Conservation (phyloP, 2,888 invertebrate species). For the Lacanobia oleracea region DNA sequence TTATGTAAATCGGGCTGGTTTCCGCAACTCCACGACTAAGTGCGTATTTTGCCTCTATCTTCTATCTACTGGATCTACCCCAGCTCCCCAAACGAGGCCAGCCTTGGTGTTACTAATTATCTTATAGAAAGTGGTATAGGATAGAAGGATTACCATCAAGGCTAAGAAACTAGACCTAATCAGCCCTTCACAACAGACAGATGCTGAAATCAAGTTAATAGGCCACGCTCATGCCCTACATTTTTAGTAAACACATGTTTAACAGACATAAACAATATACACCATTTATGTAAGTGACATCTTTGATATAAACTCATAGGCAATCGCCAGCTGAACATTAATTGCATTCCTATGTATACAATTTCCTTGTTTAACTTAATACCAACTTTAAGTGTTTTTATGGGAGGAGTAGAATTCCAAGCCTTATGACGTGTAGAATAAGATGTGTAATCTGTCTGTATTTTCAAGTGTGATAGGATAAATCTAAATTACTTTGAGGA, state of each 20-base stretch:
- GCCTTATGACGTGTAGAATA: not conserved
- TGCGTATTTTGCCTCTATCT: too few relatives aligned
- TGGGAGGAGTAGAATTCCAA: not conserved
- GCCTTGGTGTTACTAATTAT: too few relatives aligned
- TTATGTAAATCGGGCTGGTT: too few relatives aligned
- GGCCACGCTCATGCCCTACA: not conserved
- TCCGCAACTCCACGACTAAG: too few relatives aligned
- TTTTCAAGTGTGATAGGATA: not conserved
- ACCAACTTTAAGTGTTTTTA: not conserved
- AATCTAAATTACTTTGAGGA: not conserved
- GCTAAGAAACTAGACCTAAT: not conserved
- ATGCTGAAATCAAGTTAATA: not conserved
- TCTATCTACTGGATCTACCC: too few relatives aligned
- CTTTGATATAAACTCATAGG: not conserved
- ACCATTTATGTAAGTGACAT: not conserved
- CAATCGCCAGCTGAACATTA: not conserved
- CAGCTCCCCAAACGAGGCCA: too few relatives aligned
- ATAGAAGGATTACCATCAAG: not conserved
- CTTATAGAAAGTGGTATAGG: too few relatives aligned
- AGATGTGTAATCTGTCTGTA: not conserved
- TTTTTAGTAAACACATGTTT: not conserved
- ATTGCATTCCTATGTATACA: conserved; percentile 14
- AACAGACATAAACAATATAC: not conserved
- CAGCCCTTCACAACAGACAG: not conserved
- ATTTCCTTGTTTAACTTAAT: conserved; percentile 31